A percentile compares a stretch with the other conserved stretches of the same genome.
Conservation (phyloP, 2,888 invertebrate species). For the Orthonychiurus folsomi region DNA sequence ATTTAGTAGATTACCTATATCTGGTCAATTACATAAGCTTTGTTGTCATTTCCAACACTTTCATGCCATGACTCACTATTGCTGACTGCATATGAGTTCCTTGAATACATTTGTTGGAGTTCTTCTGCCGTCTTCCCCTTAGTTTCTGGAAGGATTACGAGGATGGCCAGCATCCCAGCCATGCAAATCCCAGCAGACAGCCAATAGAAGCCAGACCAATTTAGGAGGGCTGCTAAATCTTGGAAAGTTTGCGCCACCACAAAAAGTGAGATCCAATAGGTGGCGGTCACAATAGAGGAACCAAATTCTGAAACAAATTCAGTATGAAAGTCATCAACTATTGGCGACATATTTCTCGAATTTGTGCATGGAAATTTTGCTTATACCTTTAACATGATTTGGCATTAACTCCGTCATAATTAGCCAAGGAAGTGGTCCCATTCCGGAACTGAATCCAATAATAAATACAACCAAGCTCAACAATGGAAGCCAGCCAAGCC, state of each 20-base stretch:
- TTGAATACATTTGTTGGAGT: no score
- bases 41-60: no score
- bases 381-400: no score
- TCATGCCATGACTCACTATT: no score
- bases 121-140: constrained; percentile 12
- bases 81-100: no score
- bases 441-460: constrained; percentile 67
- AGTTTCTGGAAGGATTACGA: constrained; percentile 53
- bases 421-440: constrained; percentile 61
- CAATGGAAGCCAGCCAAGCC: constrained; percentile 60
- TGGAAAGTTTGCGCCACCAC: constrained; percentile 42
- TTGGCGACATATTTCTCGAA: no score
- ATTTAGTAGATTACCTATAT: no score
- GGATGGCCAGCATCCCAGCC: constrained; percentile 58
- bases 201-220: constrained; percentile 53
- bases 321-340: no score
- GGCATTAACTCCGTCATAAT: constrained; percentile 59
- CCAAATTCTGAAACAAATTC: constrained; percentile 47
- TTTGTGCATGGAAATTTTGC: no score
- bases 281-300: constrained; percentile 61
- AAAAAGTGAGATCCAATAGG: constrained; percentile 67
- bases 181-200: constrained; percentile 60
- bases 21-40: no score
- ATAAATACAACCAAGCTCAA: constrained; percentile 66
- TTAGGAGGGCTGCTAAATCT: constrained; percentile 51